These are phyloP conservation scores for Torymus aiolomorphi DNA, from an alignment of 2,888 invertebrate genomes.

Conservation along the genomic window DNA sequence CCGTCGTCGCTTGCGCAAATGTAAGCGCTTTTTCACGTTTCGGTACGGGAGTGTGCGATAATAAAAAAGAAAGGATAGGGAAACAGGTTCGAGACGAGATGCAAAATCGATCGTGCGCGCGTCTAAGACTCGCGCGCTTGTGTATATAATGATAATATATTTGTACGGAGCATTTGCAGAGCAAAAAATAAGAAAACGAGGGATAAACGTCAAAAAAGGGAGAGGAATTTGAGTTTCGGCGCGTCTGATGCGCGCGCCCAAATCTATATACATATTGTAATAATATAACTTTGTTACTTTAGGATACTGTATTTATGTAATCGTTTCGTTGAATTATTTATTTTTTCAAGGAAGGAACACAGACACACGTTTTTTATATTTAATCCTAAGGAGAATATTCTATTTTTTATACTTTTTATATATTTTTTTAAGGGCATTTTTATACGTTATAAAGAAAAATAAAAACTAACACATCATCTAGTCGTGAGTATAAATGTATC, in stretches of 20 bases:
- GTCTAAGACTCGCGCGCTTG: conserved; percentile 40
- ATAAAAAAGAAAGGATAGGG: too few species aligned
- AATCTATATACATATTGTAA: too few species aligned
- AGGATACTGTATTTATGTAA: conserved; percentile 38
- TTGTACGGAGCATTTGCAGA: too few species aligned
- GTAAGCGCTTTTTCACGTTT: too few species aligned
- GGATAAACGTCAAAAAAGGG: too few species aligned
- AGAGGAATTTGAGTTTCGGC: too few species aligned
- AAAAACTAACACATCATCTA: conserved; percentile 52
- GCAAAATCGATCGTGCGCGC: background rate
- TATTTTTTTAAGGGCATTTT: conserved; percentile 57
- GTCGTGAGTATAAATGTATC: conserved; percentile 49
- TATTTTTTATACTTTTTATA: conserved; percentile 59
- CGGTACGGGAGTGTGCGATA: too few species aligned
- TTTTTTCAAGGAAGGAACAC: background rate
- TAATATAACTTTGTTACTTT: conserved; percentile 15
- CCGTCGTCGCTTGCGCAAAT: too few species aligned
- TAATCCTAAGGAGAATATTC: conserved; percentile 56
- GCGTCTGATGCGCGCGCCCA: too few species aligned
- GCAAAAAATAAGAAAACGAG: background rate
- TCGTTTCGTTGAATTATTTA: conserved; percentile 35
- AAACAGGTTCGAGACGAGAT: too few species aligned
- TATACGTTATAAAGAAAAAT: conserved; percentile 46
- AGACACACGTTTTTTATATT: conserved; percentile 39
- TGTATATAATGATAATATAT: conserved; percentile 15